These are phyloP conservation scores for Bos indicus DNA, from an alignment of 2,113 vertebrate species.

Conservation along the genomic window DNA sequence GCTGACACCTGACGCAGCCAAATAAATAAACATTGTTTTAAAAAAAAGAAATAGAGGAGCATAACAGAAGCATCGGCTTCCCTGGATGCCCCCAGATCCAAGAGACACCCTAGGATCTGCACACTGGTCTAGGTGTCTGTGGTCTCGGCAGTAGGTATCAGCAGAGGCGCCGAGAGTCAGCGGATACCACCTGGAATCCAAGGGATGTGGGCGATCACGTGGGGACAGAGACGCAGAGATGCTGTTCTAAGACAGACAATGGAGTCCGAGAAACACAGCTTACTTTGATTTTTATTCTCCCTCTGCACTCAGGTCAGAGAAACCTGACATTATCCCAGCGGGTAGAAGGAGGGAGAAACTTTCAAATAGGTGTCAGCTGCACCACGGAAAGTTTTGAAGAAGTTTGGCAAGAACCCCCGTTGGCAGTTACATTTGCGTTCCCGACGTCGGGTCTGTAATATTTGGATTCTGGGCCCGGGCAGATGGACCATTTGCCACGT, in stretches of 20 bases:
- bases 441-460: neutral
- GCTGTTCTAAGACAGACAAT: neutral
- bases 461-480: conserved; percentile 1
- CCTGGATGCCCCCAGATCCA: no score
- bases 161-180: neutral
- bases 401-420: neutral
- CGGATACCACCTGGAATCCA: neutral
- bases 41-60: neutral
- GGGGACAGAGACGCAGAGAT: neutral
- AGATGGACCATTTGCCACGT: neutral
- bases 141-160: neutral
- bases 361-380: conserved; percentile 39
- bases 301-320: neutral
- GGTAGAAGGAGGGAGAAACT: neutral
- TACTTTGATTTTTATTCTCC: neutral
- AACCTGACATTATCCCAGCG: neutral
- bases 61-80: neutral
- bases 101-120: neutral
- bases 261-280: neutral
- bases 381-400: neutral
- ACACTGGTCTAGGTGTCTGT: neutral
- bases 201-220: neutral
- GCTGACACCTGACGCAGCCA: neutral
- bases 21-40: neutral
- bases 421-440: neutral